phyloP scores from a whole-genome alignment of 2,113 vertebrate species.

The Sorex fumeus region DNA sequence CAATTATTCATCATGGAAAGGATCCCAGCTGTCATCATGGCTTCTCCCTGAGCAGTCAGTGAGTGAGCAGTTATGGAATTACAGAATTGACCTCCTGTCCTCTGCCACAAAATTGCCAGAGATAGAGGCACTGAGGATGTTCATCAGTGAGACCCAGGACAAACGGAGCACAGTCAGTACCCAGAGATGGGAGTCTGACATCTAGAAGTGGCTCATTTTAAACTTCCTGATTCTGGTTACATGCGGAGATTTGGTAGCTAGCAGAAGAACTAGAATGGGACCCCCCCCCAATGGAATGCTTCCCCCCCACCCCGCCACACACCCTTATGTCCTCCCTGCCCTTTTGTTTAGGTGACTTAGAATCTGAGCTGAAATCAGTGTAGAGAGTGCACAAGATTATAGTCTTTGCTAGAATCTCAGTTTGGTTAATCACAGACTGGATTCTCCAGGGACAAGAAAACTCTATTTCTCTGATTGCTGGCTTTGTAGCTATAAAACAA shows the following conservation, averaged over 20 bases:
- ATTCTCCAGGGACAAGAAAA: background rate
- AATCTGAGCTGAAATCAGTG: background rate
- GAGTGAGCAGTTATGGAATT: conserved; percentile 31
- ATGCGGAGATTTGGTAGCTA: background rate
- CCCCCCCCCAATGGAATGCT: too few species aligned
- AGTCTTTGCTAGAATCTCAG: background rate
- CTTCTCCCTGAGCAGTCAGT: conserved; percentile 6
- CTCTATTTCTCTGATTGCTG: background rate
- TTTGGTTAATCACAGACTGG: background rate
- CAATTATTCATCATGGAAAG: conserved; percentile 70
- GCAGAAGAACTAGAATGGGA: background rate
- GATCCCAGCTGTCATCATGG: conserved; percentile 61
- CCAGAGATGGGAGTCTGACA: background rate
- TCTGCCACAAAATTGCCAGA: conserved; percentile 52
- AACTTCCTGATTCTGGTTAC: background rate
- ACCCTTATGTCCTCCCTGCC: background rate
- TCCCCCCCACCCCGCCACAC: too few species aligned
- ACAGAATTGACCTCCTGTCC: conserved; percentile 6
- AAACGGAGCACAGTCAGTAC: background rate
- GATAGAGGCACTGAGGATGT: background rate
- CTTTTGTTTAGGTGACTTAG: background rate
- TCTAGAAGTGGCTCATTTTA: background rate
- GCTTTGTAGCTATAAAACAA: conserved; percentile 37
- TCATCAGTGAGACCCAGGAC: background rate
- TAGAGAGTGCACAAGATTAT: background rate